Percentiles rank a stretch among this genome's conserved stretches.
Conservation (phyloP, 2,888 invertebrate species). For the Unio delphinus region DNA sequence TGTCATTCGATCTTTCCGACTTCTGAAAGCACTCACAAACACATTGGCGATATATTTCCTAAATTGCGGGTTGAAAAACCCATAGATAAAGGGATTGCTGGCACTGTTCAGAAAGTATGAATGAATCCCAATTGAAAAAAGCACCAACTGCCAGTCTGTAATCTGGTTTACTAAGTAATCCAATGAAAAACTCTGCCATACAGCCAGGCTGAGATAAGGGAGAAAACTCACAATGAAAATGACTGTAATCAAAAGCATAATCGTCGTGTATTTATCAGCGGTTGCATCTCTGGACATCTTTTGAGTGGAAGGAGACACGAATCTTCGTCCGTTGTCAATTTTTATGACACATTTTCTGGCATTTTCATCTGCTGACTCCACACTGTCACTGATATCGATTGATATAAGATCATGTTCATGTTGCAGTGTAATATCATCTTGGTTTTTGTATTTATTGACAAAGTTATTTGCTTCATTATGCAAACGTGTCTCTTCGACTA, state of each 20-base stretch:
- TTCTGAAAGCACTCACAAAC: too few relatives aligned
- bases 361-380: too few relatives aligned
- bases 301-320: too few relatives aligned
- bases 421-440: too few relatives aligned
- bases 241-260: conserved; percentile 24
- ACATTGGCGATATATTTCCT: conserved; percentile 4
- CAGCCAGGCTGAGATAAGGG: neutral
- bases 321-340: too few relatives aligned
- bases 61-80: conserved; percentile 29
- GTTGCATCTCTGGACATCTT: conserved; percentile 11
- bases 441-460: too few relatives aligned
- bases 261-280: conserved; percentile 36
- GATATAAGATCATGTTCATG: too few relatives aligned
- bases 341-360: too few relatives aligned
- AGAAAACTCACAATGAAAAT: conserved; percentile 27
- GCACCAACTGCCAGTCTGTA: conserved; percentile 11
- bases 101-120: conserved; percentile 27
- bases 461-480: too few relatives aligned
- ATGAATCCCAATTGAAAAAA: conserved; percentile 18
- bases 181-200: conserved; percentile 18
- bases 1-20: too few relatives aligned
- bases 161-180: conserved; percentile 18
- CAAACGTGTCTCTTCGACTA: too few relatives aligned
- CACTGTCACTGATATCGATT: too few relatives aligned
- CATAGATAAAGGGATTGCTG: conserved; percentile 26